Evolutionary conservation across 2,113 vertebrate genomes (phyloP), one percentile per base, ranked within the genome.

Genomic region (Melanocharis versteri): DNA sequence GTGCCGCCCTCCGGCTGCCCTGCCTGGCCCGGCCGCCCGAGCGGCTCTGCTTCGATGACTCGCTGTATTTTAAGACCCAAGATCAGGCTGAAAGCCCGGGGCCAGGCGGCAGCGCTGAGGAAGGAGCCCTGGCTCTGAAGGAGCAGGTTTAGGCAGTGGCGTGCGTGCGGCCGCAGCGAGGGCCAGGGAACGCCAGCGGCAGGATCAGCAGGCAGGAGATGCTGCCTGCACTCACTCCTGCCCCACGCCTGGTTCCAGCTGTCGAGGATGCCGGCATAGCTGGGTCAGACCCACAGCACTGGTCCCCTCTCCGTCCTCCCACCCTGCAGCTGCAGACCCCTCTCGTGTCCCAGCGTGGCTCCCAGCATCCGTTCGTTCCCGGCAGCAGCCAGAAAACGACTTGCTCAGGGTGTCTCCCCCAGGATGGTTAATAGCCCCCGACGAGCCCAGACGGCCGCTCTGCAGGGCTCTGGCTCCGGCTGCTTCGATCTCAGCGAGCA

Each of bases 31-130:
- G 50, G 15, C 98, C 97, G 0, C 89, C 97, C 1, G 96, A 98
- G 82, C 88, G 78, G 14, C 82, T 96, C 57, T 98, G 98, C 93
- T 99, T 98, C n/a, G 98, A 99, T 1, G 98, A 99, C 51, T 82
- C 95, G 5, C 73, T 97, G 31, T 98, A 98, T 94, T 98, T 99
- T 83, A 95, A 98, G 28, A 86, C 98, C 68, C 98, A 97, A 23
- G 87, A 65, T 19, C 8, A 35, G 21, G 45, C 21, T 0, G 48
- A 82, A 87, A 68, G 44, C 37, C 16, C 1, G 0, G 28, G 2
- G 22, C 9, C 4, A 0, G 57, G 22, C 3, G 8, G 51, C 37
- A 13, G 14, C 0, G 0, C 7, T 0, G 71, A 73, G 84, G 94
- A 93, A 47, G 54, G 23, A 80, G 53, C 40, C 7, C 18, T 95